Conservation (phyloP, 2,113 vertebrate species). For the Ancistrus triradiatus region DNA sequence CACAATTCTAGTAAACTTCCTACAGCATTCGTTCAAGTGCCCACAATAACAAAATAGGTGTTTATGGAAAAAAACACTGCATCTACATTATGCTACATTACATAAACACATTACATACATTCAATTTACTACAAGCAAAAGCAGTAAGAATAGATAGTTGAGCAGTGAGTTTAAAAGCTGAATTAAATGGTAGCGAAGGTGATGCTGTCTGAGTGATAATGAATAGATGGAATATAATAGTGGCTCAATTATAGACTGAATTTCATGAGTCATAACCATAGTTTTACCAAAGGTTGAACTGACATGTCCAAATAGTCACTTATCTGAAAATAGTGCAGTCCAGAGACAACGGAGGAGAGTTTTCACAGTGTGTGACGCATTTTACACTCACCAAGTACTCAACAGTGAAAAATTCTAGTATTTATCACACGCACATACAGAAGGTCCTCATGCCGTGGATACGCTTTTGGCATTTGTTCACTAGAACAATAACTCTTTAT, state of each 20-base stretch:
- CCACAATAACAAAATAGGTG: no score
- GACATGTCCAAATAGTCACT: conserved; percentile 9
- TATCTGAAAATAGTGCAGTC: conserved; percentile 13
- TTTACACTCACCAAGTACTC: conserved; percentile 13
- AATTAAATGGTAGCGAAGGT: not conserved
- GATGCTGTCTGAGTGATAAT: not conserved
- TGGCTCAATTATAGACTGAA: conserved; percentile 6
- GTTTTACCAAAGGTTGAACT: not conserved
- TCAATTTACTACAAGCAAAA: not conserved
- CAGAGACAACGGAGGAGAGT: not conserved
- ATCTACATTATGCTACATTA: no score
- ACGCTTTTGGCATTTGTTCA: conserved; percentile 24
- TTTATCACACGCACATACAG: not conserved
- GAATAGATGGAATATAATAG: not conserved
- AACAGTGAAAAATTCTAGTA: conserved; percentile 10
- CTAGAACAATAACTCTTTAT: conserved; percentile 36
- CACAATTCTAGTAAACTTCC: no score
- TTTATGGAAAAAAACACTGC: no score
- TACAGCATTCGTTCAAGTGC: no score
- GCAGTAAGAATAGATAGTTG: not conserved
- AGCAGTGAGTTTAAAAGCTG: not conserved
- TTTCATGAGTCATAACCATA: not conserved
- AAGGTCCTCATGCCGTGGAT: conserved; percentile 6
- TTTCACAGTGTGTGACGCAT: conserved; percentile 14
- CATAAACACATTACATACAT: no score